Evolutionary conservation across 2,797 vertebrate genomes (phyloP), one percentile per base, ranked within the genome.

Genomic region (Molossus alvarezi): DNA sequence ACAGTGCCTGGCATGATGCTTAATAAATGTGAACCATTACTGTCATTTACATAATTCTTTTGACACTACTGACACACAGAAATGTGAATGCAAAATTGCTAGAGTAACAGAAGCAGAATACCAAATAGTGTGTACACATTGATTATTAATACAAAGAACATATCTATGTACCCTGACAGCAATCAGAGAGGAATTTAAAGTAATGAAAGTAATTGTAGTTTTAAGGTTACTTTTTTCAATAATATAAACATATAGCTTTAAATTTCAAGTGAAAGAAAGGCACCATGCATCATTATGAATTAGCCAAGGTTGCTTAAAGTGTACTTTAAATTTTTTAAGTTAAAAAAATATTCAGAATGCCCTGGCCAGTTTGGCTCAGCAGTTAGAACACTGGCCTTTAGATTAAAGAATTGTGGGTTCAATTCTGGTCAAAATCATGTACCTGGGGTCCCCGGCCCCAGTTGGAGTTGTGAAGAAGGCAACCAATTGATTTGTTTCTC

Each of bases 191-290:
- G 21, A 67, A n/a, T 23, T 69, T 60, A 71, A 91, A 58, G n/a
- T 14, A 67, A 65, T 77, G 20, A 55, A 79, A 79, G 57, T 62
- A 57, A 79, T 3, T 79, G 12, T 82, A 82, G 57, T n/a, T 73
- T 84, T 93, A 85, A 62, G 37, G 58, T 87, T 5, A 69, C 21
- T 53, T 67, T 96, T 90, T 92, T 51, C 41, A 51, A 23, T 65
- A 77, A 76, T 41, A 67, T 21, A 33, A 88, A 21, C 17, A 17
- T 14, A 65, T 14, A 27, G 10, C 76, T 75, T 57, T 86, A 88
- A 76, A 29, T 65, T 81, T 96, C 29, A 69, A 79, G 15, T 62
- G 3, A 18, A 67, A 82, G 72, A 60, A 73, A 79, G 60, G 25
- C 3, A 85, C 6, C 6, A n/a, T 75, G 64, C 2, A 17, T 27